Base-by-base conservation (phyloP, 2,113 vertebrate species). In the Caracal caracal region DNA sequence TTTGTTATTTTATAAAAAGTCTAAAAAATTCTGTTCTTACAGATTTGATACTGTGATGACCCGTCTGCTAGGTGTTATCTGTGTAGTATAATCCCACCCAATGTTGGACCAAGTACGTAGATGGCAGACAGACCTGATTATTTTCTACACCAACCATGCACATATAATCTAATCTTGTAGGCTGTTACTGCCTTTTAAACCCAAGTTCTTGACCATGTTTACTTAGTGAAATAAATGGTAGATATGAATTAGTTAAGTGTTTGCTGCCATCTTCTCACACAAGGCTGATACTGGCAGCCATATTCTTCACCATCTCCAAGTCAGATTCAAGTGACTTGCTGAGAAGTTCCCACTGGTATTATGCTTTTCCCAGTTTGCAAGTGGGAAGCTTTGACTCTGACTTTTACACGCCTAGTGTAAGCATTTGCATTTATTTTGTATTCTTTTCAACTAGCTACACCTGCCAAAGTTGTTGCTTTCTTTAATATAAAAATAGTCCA, bases 381-480 rank as follows among this genome's bases (percentile, higher is more conserved):
- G 33, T 43, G 47, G 51, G 6, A 76, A 61, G 13, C 40, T 88
- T 78, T 85, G 30, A 81, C 51, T 78, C 40, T 92, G 56, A 96
- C 59, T 56, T 86, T n/a, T 70, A 93, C 95, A 81, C 9, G 87
- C 22, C 17, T 70, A 85, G 15, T 73, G 8, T 87, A 82, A 95
- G 30, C 90, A 93, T 84, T 66, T 88, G 26, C 20, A 81, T 95
- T 92, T 88, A 30, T 87, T 96, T 92, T 87, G 28, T 85, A 63
- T 88, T 73, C 63, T 93, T 88, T 94, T 88, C 93, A 97, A 93
- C 43, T 17, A 59, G 59, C 4, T 79, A 65, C 24, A 43, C 96
- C 90, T 95, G 20, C 37, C 66, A 63, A 93, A 92, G 85, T 91
- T 33, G 47, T 81, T 82, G 51, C 37, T 28, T 85, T n/a, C 70